Conservation (phyloP, 30 jellyfish, hydroid and myxozoan genomes). For the Sanderia malayensis region DNA sequence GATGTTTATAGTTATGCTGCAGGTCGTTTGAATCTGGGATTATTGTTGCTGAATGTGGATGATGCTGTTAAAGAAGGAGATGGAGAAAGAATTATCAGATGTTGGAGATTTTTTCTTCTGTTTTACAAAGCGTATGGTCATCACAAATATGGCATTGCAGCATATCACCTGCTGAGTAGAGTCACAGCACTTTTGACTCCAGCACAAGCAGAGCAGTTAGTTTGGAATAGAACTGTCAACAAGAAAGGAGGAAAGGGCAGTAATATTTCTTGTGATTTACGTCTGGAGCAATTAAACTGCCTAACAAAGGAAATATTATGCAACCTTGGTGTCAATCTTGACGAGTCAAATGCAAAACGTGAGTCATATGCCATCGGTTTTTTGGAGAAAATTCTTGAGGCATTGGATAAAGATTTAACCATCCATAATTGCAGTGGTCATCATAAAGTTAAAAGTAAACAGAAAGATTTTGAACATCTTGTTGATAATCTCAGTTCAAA, state of each 20-base stretch:
- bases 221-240: slow-evolving; percentile 23
- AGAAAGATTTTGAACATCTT: background rate
- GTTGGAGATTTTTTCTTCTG: slow-evolving; percentile 3
- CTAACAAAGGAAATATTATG: slow-evolving; percentile 10
- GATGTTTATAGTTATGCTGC: background rate
- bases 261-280: slow-evolving; percentile 8
- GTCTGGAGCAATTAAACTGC: slow-evolving; percentile 18
- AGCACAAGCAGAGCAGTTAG: slow-evolving; percentile 3
- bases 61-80: slow-evolving; percentile 10
- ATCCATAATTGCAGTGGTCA: background rate
- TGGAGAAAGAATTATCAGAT: background rate
- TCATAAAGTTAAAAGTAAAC: background rate
- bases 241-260: slow-evolving; percentile 20
- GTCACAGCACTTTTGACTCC: background rate
- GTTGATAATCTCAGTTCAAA: background rate
- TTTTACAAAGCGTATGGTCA: background rate
- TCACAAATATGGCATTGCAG: slow-evolving; percentile 1
- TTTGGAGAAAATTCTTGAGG: background rate
- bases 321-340: slow-evolving; percentile 17
- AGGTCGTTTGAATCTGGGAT: background rate
- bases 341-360: background rate
- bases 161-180: background rate
- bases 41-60: background rate
- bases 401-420: background rate
- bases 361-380: slow-evolving; percentile 5